Evolutionary conservation across 2,113 vertebrate species (phyloP).

Genomic region (Hippocampus abdominalis): DNA sequence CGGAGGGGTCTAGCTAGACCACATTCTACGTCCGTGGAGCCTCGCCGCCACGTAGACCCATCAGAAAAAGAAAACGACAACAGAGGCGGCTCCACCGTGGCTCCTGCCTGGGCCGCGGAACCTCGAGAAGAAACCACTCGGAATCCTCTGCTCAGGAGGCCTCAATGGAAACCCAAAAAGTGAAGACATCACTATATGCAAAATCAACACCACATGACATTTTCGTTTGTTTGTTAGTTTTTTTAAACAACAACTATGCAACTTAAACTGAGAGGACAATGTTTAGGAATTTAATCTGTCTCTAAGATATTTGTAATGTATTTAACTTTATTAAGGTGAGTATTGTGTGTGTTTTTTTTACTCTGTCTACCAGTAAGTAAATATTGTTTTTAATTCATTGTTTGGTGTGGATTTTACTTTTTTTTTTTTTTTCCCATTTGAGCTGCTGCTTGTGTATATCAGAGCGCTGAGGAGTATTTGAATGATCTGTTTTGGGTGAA

Average conservation of each 20-base stretch:
- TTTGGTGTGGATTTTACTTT: background rate
- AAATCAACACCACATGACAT: background rate
- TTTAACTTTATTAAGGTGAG: constrained; percentile 21
- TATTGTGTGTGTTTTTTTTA: constrained; percentile 3
- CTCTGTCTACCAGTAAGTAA: constrained; percentile 10
- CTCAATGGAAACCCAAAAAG: constrained; percentile 61
- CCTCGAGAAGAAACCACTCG: constrained; percentile 18
- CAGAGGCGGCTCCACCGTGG: background rate
- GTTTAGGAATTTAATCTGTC: background rate
- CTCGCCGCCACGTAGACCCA: constrained; percentile 4
- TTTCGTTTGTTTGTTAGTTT: background rate
- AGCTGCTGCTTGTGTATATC: background rate
- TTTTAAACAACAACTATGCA: background rate
- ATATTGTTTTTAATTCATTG: constrained; percentile 13
- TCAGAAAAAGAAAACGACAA: constrained; percentile 19
- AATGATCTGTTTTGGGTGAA: too few relatives aligned
- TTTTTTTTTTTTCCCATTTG: background rate
- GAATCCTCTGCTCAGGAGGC: constrained; percentile 60
- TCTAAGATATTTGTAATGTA: constrained; percentile 4
- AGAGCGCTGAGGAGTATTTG: too few relatives aligned
- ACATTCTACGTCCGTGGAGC: constrained; percentile 39
- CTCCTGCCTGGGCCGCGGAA: constrained; percentile 48
- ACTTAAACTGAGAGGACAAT: background rate
- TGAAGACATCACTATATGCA: constrained; percentile 2
- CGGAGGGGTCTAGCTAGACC: constrained; percentile 8